These are phyloP conservation scores for Holothuria leucospilota DNA, from an alignment of 53 echinoderm and acorn worm genomes.

Conservation along the genomic window DNA sequence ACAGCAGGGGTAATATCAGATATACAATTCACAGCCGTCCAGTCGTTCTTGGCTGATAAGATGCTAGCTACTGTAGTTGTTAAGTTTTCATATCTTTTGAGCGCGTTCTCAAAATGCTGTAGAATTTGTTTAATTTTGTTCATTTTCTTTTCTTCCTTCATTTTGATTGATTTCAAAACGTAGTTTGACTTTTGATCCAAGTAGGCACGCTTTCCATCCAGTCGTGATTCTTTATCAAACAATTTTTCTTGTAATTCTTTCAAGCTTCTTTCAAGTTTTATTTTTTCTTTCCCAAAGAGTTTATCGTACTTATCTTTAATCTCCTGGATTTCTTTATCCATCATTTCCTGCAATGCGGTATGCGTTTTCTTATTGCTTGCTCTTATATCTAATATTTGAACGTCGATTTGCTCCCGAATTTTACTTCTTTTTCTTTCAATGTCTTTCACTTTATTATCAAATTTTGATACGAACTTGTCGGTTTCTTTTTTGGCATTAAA, in stretches of 20 bases:
- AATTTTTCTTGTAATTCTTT: neutral
- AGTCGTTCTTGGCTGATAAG: conserved; percentile 2
- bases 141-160: neutral
- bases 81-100: conserved; percentile 10
- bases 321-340: neutral
- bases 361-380: too few species aligned
- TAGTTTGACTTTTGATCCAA: neutral
- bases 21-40: neutral
- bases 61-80: neutral
- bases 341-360: neutral
- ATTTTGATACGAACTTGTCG: neutral
- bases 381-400: too few species aligned
- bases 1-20: neutral
- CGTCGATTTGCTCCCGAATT: too few species aligned
- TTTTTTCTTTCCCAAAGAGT: neutral
- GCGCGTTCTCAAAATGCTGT: neutral
- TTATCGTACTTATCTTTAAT: neutral
- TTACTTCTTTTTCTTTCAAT: too few species aligned
- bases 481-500: neutral
- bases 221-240: neutral
- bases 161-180: neutral
- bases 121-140: neutral
- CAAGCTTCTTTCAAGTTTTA: neutral
- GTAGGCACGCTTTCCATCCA: neutral
- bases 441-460: too few species aligned